Percentiles rank a stretch among this genome's conserved stretches.
Evolutionary conservation across 1,140 invertebrate species (phyloP).

Genomic region (Drosophila equinoxialis): DNA sequence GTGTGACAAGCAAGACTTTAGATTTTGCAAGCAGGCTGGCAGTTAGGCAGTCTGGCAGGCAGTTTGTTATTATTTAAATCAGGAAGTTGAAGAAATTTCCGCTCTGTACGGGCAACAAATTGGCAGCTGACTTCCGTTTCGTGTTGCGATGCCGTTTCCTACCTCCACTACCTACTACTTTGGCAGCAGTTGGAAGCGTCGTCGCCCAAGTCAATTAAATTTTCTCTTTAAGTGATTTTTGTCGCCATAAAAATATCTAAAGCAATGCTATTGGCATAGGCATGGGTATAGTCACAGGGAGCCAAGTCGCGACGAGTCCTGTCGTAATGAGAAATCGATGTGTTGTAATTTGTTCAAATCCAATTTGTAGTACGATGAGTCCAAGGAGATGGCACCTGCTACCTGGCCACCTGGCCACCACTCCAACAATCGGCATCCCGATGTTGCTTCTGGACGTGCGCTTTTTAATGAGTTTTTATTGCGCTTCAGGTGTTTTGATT

Average conservation of each 20-base stretch:
- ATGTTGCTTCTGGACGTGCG: slow-evolving; percentile 28
- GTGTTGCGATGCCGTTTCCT: slow-evolving; percentile 20
- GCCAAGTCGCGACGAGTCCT: background rate
- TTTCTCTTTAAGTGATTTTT: slow-evolving; percentile 78
- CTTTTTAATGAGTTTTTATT: slow-evolving; percentile 79
- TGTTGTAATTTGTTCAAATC: slow-evolving; percentile 60
- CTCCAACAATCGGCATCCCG: slow-evolving; percentile 47
- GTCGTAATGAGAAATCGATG: slow-evolving; percentile 76
- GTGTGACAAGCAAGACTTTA: slow-evolving; percentile 69
- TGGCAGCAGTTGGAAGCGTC: slow-evolving; percentile 15
- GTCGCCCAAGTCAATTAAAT: slow-evolving; percentile 72
- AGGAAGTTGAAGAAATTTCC: slow-evolving; percentile 82
- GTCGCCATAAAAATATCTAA: slow-evolving; percentile 53
- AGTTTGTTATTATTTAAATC: slow-evolving; percentile 82
- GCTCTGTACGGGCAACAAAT: slow-evolving; percentile 73
- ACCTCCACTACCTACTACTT: background rate
- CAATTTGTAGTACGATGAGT: slow-evolving; percentile 41
- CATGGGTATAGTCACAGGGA: background rate
- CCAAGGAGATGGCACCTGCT: slow-evolving; percentile 20
- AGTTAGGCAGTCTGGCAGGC: slow-evolving; percentile 18
- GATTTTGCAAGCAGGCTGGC: slow-evolving; percentile 25
- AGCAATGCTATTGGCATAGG: background rate
- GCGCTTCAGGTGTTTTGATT: slow-evolving; percentile 78
- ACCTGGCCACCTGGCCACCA: slow-evolving; percentile 43
- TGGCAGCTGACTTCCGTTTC: slow-evolving; percentile 59